phyloP scores from a whole-genome alignment of 2,113 vertebrate species.

The Ciconia boyciana region DNA sequence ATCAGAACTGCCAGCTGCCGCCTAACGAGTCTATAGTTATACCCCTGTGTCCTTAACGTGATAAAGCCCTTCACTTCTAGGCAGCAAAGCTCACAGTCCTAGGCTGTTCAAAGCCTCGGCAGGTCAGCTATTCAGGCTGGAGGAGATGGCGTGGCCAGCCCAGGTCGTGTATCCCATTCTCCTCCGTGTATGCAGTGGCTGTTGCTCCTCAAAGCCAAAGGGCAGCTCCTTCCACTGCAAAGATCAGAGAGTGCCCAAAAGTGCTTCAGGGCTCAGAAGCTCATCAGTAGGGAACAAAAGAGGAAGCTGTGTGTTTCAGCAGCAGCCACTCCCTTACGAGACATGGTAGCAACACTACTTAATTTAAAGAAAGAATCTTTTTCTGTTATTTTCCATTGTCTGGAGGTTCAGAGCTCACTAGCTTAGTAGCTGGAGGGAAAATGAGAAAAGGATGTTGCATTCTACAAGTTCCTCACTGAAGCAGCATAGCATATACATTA shows the following conservation, averaged over 20 bases:
- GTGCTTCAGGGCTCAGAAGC: background rate
- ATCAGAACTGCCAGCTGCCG: background rate
- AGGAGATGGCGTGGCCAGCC: background rate
- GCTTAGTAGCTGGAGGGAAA: background rate
- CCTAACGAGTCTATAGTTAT: rapidly evolving
- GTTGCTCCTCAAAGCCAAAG: rapidly evolving
- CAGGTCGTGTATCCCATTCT: rapidly evolving
- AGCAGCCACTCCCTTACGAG: background rate
- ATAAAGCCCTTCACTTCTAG: background rate
- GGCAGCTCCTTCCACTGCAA: background rate
- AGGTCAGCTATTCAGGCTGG: background rate
- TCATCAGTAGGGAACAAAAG: rapidly evolving
- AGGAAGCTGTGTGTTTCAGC: background rate
- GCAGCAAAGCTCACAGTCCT: background rate
- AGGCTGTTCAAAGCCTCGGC: background rate
- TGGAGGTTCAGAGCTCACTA: background rate
- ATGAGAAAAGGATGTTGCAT: background rate
- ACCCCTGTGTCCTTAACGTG: rapidly evolving
- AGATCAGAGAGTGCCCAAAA: background rate
- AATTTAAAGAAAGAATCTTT: background rate
- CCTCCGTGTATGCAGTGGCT: rapidly evolving
- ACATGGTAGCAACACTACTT: rapidly evolving
- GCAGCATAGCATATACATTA: background rate
- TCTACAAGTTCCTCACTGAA: background rate
- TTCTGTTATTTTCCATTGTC: background rate